phyloP scores from a whole-genome alignment of 2,888 invertebrate genomes.

The Platynereis dumerilii region DNA sequence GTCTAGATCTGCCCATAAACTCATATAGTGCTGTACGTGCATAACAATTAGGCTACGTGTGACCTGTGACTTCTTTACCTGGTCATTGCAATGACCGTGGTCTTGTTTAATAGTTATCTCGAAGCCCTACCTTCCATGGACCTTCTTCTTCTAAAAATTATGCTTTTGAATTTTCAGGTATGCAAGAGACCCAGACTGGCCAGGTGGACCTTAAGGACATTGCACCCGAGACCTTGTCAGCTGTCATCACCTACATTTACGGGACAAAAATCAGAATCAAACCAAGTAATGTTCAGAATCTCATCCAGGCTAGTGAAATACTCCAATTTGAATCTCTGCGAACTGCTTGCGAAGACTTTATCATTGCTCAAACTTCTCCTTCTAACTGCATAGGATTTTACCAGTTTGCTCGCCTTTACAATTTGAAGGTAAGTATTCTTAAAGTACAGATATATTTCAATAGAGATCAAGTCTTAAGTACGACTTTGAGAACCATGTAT shows the following conservation, averaged over 20 bases:
- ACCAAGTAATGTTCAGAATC: constrained; percentile 30
- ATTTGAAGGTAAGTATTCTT: constrained; percentile 7
- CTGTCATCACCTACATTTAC: constrained; percentile 33
- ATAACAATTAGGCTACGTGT: too few species aligned
- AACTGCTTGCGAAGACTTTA: constrained; percentile 30
- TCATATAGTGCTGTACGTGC: too few species aligned
- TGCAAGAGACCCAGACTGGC: constrained; percentile 22
- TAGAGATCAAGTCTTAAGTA: too few species aligned
- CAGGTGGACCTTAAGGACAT: constrained; percentile 25
- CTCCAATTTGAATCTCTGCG: constrained; percentile 30
- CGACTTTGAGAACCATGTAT: too few species aligned
- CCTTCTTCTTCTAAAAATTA: too few species aligned
- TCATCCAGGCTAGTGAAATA: constrained; percentile 31
- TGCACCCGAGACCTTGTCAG: constrained; percentile 22
- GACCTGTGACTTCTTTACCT: too few species aligned
- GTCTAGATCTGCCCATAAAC: too few species aligned
- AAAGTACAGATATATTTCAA: too few species aligned
- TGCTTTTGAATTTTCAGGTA: too few species aligned
- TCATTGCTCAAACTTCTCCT: constrained; percentile 29
- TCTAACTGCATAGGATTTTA: constrained; percentile 33
- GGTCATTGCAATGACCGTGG: too few species aligned
- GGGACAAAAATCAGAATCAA: constrained; percentile 28
- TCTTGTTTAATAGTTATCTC: too few species aligned
- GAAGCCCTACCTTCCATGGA: too few species aligned
- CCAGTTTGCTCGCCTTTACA: constrained; percentile 28